Base-by-base conservation (phyloP, 2,888 invertebrate species). In the Anodontia alba region DNA sequence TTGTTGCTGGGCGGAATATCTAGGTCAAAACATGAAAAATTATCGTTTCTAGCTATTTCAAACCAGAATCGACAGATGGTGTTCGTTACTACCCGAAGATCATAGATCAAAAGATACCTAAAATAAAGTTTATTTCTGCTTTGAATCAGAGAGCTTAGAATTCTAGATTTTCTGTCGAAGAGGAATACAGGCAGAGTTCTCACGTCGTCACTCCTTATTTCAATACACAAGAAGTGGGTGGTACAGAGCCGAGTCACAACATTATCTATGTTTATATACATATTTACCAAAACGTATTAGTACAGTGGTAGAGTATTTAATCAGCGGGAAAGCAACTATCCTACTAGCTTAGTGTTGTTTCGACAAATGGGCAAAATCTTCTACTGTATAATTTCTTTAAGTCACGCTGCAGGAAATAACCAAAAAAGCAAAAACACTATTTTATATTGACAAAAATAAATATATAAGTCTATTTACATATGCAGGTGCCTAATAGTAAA, bases 1-100 rank as follows among this genome's bases (percentile, higher is more conserved):
- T 66, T 85, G 85, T 85, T 83, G 79, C 85, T 82, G 85, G 78
- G 85, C 76, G 80, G 76, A 76, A 57, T 67, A 67, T 49, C 43
- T 84, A 79, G 84, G 84, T 85, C 82, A 79, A 49, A 46, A 67
- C 71, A 71, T 75, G 68, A 46, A 74, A 74, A 70, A 49, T 57
- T 68, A 42, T 51, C 49, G 66, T 69, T 71, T 54, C 68, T 38
- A 62, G 46, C 17, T 1, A 17, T 72, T 78, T 79, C 68, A 57
- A 36, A 69, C 68, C 62, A 69, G 76, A 51, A 73, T 62, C 79
- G 83, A 73, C 83, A 79, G 83, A 80, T 86, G 83, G 81, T 75
- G 79, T 79, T 66, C 77, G 73, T 81, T 85, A 76, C 29, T 33
- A 70, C 51, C 69, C 15, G 68, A 68, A 67, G 69, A 62, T 51